phyloP scores from a whole-genome alignment of 2,888 invertebrate genomes.

The Monochamus alternatus region DNA sequence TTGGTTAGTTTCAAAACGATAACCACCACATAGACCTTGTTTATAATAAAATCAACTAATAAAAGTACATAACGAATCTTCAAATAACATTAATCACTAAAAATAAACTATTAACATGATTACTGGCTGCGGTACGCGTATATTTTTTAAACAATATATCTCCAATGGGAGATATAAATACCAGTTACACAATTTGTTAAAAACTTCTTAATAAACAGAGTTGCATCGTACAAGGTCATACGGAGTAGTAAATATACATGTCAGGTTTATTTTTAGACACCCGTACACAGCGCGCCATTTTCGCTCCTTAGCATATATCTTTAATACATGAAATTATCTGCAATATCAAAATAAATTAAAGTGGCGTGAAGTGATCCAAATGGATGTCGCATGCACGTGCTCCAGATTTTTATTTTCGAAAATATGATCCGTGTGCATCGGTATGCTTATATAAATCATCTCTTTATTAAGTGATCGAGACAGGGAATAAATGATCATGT shows the following conservation, averaged over 20 bases:
- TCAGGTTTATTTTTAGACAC: conserved; percentile 15
- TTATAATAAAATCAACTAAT: not conserved
- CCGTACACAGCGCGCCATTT: not conserved
- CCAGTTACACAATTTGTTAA: conserved; percentile 22
- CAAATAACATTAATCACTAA: not conserved
- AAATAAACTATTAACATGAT: conserved; percentile 3
- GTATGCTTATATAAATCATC: too few species aligned
- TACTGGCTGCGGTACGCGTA: not conserved
- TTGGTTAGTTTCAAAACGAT: not conserved
- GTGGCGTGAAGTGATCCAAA: not conserved
- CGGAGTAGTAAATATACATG: conserved; percentile 15
- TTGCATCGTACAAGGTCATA: conserved; percentile 13
- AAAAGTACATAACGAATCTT: not conserved
- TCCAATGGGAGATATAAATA: conserved; percentile 14
- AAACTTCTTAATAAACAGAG: conserved; percentile 18
- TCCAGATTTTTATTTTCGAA: not conserved
- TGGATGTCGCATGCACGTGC: not conserved
- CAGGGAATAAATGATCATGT: too few species aligned
- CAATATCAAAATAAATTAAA: not conserved
- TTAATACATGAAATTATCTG: not conserved
- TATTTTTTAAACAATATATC: conserved; percentile 3
- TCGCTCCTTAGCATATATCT: not conserved
- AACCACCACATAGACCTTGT: not conserved
- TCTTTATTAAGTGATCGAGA: too few species aligned
- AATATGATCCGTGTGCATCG: not conserved